Conservation (phyloP, 2,888 invertebrate species). For the Aleiodes alternator region DNA sequence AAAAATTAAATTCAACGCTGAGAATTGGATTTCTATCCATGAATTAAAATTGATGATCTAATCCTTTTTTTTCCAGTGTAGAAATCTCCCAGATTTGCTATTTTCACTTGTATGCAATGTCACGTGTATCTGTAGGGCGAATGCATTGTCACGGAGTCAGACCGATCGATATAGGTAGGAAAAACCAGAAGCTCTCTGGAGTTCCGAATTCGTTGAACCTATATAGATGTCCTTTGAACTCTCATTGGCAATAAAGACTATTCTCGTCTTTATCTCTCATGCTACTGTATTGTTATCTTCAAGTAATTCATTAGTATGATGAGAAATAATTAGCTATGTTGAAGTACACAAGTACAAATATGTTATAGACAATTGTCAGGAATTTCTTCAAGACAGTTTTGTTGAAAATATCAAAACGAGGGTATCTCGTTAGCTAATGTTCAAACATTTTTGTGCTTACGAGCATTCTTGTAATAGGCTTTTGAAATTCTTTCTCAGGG, state of each 20-base stretch:
- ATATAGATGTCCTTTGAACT: constrained; percentile 18
- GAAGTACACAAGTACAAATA: too few species aligned
- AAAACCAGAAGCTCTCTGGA: constrained; percentile 26
- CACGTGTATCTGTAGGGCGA: constrained; percentile 30
- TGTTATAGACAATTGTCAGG: too few species aligned
- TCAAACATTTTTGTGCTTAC: constrained; percentile 5
- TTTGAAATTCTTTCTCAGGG: constrained; percentile 12
- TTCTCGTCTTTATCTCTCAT: neutral
- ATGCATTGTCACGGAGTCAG: constrained; percentile 34
- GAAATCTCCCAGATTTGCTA: neutral
- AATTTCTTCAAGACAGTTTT: too few species aligned
- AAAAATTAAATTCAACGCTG: too few species aligned
- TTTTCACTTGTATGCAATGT: constrained; percentile 32
- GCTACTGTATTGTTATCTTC: too few species aligned
- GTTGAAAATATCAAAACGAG: neutral
- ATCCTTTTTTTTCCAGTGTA: neutral
- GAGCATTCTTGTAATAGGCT: constrained; percentile 19
- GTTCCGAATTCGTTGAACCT: constrained; percentile 14
- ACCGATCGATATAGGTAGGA: constrained; percentile 33
- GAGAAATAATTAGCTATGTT: too few species aligned
- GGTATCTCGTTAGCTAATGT: constrained; percentile 10
- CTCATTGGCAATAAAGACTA: neutral
- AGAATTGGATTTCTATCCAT: too few species aligned
- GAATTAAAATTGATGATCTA: constrained; percentile 26
- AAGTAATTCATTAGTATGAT: too few species aligned